Evolutionary conservation across 1,140 invertebrate species (phyloP).

Genomic region (Macrosteles quadrilineatus): DNA sequence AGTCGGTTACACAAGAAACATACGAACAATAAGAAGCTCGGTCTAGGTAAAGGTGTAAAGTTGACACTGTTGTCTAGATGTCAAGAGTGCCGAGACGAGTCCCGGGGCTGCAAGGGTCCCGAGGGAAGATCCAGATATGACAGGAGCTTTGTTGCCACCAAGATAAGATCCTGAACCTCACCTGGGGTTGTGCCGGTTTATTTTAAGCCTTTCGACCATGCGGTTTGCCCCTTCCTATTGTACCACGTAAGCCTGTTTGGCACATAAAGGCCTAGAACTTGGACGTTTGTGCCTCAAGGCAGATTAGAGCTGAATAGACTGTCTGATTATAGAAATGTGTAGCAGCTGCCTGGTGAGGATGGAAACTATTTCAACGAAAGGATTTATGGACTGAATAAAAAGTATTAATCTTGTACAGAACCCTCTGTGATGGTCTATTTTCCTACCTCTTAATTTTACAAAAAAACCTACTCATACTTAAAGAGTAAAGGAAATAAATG

Average conservation of each 20-base stretch:
- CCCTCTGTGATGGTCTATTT: no score
- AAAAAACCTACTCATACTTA: no score
- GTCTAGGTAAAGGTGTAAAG: no score
- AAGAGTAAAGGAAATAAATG: no score
- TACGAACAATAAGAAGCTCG: no score
- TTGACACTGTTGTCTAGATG: no score
- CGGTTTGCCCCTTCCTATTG: background rate
- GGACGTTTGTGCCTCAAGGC: background rate
- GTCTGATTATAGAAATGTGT: conserved; percentile 1
- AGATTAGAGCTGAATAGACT: conserved; percentile 5
- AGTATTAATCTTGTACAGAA: no score
- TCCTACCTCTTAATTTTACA: no score
- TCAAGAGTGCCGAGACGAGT: no score
- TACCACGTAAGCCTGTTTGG: conserved; percentile 6
- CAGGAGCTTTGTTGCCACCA: background rate
- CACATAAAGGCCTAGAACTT: conserved; percentile 2
- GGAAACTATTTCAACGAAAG: background rate
- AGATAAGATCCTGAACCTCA: background rate
- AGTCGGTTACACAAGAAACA: no score
- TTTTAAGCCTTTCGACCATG: conserved; percentile 18
- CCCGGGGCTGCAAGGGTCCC: background rate
- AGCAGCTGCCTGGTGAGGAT: background rate
- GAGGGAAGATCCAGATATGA: conserved; percentile 7
- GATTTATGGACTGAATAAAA: no score
- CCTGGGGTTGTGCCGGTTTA: conserved; percentile 2